phyloP scores from a whole-genome alignment of 2,888 invertebrate species.

The Platerodrilus igneus region DNA sequence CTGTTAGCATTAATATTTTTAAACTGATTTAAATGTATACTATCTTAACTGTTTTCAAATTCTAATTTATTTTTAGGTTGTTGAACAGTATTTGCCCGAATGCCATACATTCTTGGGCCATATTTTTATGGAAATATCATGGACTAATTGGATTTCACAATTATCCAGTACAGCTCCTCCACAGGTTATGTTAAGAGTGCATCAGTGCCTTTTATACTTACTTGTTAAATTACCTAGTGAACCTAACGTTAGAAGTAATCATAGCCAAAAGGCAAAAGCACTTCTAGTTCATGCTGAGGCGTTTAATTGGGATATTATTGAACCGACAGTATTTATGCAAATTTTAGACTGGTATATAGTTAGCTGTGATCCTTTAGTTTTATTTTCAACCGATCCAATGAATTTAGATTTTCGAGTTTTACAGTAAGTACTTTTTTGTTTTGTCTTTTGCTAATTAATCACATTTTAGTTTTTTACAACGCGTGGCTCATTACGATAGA shows the following conservation, averaged over 20 bases:
- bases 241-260: constrained; percentile 57
- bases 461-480: constrained; percentile 54
- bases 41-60: neutral
- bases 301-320: constrained; percentile 63
- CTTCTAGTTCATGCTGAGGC: constrained; percentile 57
- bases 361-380: constrained; percentile 65
- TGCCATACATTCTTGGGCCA: constrained; percentile 68
- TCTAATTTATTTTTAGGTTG: constrained; percentile 44
- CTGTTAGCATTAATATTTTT: no score
- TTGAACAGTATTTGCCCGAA: constrained; percentile 63
- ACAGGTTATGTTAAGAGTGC: constrained; percentile 47
- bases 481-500: constrained; percentile 56
- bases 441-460: neutral
- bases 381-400: constrained; percentile 54
- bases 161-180: constrained; percentile 45
- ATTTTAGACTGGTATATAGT: constrained; percentile 71
- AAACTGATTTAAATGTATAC: no score
- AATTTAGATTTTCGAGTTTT: constrained; percentile 57
- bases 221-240: constrained; percentile 69
- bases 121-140: constrained; percentile 63
- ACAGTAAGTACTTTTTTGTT: constrained; percentile 47
- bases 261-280: constrained; percentile 47
- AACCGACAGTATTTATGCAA: constrained; percentile 58
- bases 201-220: constrained; percentile 62
- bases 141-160: constrained; percentile 59